Evolutionary conservation across 2,888 invertebrate genomes (phyloP).

Genomic region (Hanleya hanleyi): DNA sequence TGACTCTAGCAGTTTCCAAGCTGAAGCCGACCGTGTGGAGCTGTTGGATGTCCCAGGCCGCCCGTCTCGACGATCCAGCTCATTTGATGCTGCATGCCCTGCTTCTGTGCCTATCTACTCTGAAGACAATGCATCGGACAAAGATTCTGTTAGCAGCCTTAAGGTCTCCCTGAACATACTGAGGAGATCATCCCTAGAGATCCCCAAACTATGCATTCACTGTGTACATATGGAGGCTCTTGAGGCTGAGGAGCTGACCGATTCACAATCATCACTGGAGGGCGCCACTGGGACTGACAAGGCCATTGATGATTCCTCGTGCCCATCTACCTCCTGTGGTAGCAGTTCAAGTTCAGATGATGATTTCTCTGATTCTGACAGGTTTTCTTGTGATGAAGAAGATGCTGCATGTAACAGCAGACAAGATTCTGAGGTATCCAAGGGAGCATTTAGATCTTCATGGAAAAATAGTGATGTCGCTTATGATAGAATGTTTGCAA

Average conservation of each 20-base stretch:
- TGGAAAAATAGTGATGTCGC: background rate
- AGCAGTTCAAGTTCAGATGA: conserved; percentile 13
- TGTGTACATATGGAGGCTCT: conserved; percentile 65
- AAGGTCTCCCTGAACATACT: conserved; percentile 46
- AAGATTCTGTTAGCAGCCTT: conserved; percentile 36
- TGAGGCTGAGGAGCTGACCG: conserved; percentile 35
- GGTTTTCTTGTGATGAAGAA: conserved; percentile 27
- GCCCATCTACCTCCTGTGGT: background rate
- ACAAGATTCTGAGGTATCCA: conserved; percentile 33
- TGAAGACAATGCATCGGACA: conserved; percentile 55
- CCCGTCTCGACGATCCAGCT: conserved; percentile 52
- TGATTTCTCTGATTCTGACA: conserved; percentile 32
- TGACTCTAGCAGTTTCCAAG: conserved; percentile 57
- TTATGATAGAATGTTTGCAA: background rate
- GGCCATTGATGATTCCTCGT: background rate
- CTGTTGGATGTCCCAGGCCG: conserved; percentile 44
- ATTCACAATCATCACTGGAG: background rate
- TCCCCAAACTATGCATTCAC: conserved; percentile 68
- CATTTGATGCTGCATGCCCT: conserved; percentile 53
- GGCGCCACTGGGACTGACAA: background rate
- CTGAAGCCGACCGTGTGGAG: conserved; percentile 14
- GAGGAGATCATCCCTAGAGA: conserved; percentile 60
- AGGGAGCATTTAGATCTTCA: background rate
- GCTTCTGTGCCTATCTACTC: conserved; percentile 37
- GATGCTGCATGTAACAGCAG: too few species aligned